A percentile compares a stretch with the other conserved stretches of the same genome.
Conservation (phyloP, 2,888 invertebrate species). For the Eupeodes luniger region DNA sequence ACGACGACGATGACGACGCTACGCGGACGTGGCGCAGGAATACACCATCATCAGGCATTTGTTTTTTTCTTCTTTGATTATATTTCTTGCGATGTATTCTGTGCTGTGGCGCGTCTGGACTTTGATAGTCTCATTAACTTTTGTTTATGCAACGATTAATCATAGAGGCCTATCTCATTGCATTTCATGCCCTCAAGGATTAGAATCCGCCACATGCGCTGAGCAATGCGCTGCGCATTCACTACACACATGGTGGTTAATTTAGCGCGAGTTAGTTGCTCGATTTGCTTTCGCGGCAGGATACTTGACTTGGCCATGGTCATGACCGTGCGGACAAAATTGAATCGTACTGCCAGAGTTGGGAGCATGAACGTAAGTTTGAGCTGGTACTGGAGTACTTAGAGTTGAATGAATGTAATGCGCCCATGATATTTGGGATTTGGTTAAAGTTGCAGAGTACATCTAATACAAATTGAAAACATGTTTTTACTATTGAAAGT, state of each 20-base stretch:
- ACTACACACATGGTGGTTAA: slow-evolving; percentile 36
- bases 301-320: slow-evolving; percentile 13
- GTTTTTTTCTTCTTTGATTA: slow-evolving; percentile 14
- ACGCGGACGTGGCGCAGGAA: slow-evolving; percentile 3
- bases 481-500: slow-evolving; percentile 63
- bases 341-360: slow-evolving; percentile 58
- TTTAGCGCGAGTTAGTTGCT: slow-evolving; percentile 35
- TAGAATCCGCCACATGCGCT: slow-evolving; percentile 61
- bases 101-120: slow-evolving; percentile 55
- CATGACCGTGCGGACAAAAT: slow-evolving; percentile 48
- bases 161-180: slow-evolving; percentile 67
- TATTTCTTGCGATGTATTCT: neutral
- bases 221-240: no score
- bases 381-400: slow-evolving; percentile 23
- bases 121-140: slow-evolving; percentile 76
- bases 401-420: slow-evolving; percentile 58
- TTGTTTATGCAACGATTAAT: slow-evolving; percentile 76
- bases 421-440: neutral
- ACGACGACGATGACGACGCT: no score
- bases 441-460: slow-evolving; percentile 10
- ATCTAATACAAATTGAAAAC: slow-evolving; percentile 63
- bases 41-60: slow-evolving; percentile 3
- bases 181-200: slow-evolving; percentile 66
- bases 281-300: slow-evolving; percentile 47
- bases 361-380: neutral